Evolutionary conservation across 2,888 invertebrate genomes (phyloP).

Genomic region (Noctuana brunneofusca): DNA sequence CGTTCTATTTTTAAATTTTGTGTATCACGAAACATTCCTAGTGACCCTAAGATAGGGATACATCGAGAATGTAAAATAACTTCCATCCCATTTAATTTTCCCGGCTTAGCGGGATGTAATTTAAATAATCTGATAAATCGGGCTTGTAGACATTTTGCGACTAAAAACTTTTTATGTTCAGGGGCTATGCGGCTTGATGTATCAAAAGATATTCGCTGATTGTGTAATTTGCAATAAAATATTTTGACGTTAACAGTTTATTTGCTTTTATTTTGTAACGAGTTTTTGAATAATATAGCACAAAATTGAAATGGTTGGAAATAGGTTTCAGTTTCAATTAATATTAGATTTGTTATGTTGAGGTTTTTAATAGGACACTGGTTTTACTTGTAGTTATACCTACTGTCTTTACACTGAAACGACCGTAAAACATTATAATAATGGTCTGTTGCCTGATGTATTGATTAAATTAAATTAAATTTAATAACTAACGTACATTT

Average conservation of each 20-base stretch:
- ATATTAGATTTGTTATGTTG: too few species aligned
- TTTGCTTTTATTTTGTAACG: not conserved
- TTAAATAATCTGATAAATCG: conserved; percentile 38
- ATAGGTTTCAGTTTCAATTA: too few species aligned
- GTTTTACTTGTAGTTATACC: too few species aligned
- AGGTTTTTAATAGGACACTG: too few species aligned
- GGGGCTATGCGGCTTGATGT: conserved; percentile 37
- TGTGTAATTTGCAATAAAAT: conserved; percentile 5
- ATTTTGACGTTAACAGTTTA: not conserved
- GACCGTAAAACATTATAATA: too few species aligned
- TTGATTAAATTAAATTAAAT: too few species aligned
- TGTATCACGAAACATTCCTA: too few species aligned
- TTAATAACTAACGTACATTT: not conserved
- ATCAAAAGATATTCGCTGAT: conserved; percentile 1
- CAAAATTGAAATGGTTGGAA: too few species aligned
- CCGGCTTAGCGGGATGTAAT: conserved; percentile 37
- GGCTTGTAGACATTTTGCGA: conserved; percentile 39
- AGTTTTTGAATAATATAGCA: not conserved
- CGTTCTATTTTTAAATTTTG: too few species aligned
- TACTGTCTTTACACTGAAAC: too few species aligned
- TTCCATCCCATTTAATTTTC: conserved; percentile 38
- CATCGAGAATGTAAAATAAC: conserved; percentile 38
- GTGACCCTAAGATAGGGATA: too few species aligned
- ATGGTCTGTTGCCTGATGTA: too few species aligned
- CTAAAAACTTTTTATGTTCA: conserved; percentile 28